Evolutionary conservation across 2,797 vertebrate genomes (phyloP), one percentile per base, ranked within the genome.

Genomic region (Pempheris klunzingeri): DNA sequence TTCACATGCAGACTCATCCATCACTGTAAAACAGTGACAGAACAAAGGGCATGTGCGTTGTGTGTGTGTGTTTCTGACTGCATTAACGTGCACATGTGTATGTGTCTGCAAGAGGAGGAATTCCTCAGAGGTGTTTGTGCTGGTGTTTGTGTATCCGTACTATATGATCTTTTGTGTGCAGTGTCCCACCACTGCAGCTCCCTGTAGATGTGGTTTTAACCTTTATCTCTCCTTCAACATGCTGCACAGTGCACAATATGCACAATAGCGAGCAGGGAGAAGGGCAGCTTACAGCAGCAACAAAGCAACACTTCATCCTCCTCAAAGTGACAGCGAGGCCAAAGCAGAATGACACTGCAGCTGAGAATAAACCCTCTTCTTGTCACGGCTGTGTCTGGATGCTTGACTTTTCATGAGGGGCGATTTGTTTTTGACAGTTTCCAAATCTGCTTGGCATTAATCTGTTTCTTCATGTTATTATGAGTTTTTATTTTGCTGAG

Each of bases 151-250:
- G 54, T 36, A 15, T 58, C 32, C 0, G 10, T 26, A 0, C 39
- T 2, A 14, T 52, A n/a, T 58, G 64, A 71, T 85, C 49, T 62
- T 59, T 14, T 30, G 36, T 58, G 44, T 57, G 64, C 28, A 20
- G 49, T 2, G 70, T 81, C 44, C 57, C 60, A 1, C 50, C 13
- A 17, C 79, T 76, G 77, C 79, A 68, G 75, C 77, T 88, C 89
- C 88, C 86, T 36, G 78, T 79, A 86, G 92, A 91, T 78, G 70
- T 26, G 57, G 80, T 80, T 85, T 87, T 92, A 89, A 93, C 93
- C 93, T 94, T 92, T 92, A 90, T 89, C 83, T 94, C 87, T 87
- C 92, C 92, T 93, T 92, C 83, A 91, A 52, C 81, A 71, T 50
- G 57, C 87, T 71, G 76, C 81, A 77, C 84, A 28, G 30, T 58